Percentiles rank a stretch among this genome's conserved stretches.
Evolutionary conservation across 92 coral and sea anemone species (phyloP).

Genomic region (Actinostola sp.): DNA sequence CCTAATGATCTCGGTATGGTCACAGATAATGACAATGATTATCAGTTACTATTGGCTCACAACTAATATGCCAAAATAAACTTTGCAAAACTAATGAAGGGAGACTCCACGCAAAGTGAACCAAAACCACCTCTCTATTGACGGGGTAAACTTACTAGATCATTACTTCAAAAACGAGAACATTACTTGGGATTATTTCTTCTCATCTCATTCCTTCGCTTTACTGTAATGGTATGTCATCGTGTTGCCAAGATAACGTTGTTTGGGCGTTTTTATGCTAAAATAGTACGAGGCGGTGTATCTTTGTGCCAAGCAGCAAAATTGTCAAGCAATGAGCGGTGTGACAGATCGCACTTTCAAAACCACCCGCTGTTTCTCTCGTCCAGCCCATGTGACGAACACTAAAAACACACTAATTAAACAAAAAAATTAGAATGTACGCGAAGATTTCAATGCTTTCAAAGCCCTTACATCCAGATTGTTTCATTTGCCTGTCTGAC

Average conservation of each 20-base stretch:
- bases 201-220: neutral
- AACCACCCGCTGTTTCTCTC: slow-evolving; percentile 41
- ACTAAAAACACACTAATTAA: slow-evolving; percentile 47
- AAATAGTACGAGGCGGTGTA: slow-evolving; percentile 35
- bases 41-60: slow-evolving; percentile 75
- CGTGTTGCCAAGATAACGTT: slow-evolving; percentile 22
- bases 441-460: slow-evolving; percentile 13
- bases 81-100: slow-evolving; percentile 85
- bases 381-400: slow-evolving; percentile 36
- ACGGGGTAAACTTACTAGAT: neutral
- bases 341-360: slow-evolving; percentile 38
- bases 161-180: neutral
- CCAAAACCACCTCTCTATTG: slow-evolving; percentile 32
- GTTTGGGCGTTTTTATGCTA: slow-evolving; percentile 37
- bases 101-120: slow-evolving; percentile 57
- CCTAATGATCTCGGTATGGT: slow-evolving; percentile 84
- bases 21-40: slow-evolving; percentile 71
- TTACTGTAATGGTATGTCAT: slow-evolving; percentile 11
- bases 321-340: slow-evolving; percentile 38
- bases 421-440: slow-evolving; percentile 33
- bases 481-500: neutral
- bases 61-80: slow-evolving; percentile 75
- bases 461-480: neutral
- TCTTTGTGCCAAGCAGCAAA: slow-evolving; percentile 34
- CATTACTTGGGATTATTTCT: neutral